Evolutionary conservation across 2,113 vertebrate genomes (phyloP), one percentile per base, ranked within the genome.

Genomic region (Gambusia affinis): DNA sequence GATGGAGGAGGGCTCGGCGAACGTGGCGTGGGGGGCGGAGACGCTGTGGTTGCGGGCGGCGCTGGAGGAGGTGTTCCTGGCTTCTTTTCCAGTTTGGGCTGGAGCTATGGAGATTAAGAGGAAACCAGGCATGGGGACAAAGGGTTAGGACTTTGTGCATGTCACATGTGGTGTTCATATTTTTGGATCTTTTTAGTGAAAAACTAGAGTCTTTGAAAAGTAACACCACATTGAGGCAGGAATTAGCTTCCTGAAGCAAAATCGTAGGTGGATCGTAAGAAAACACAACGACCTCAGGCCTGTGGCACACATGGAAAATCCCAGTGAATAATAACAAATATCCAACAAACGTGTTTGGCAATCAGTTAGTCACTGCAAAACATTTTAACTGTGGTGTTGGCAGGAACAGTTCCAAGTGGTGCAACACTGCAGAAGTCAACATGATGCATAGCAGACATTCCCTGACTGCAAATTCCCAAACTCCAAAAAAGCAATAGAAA

Each of bases 71-170:
- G 94, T 42, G 95, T 93, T 82, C 93, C 96, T n/a, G 96, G 91
- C 92, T 97, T 99, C 94, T 97, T 99, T 83, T 99, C 98, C 89
- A 95, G 94, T 92, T 98, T 99, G 85, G 93, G 95, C 92, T 98
- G 96, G 91, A 97, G 90, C 97, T 98, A 92, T 83, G 42, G 80
- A 84, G 19, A 69, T 51, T 64, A 60, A 71, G 22, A 22, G 31
- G 27, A 28, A 5, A 60, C 74, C n/a, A 60, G 33, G 8, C 33
- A 11, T 68, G 44, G 17, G 14, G 51, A 84, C 10, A 22, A 57
- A 76, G 12, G n/a, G 28, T 24, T 44, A 28, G 28, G 10, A 12
- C n/a, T 47, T 14, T 17, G 6, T 19, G 14, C 12, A n/a, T 15
- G 19, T 37, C 17, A 51, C 19, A 11, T 51, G 27, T 14, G 28